Evolutionary conservation across 1,140 invertebrate species (phyloP).

Genomic region (Papilio glaucus): DNA sequence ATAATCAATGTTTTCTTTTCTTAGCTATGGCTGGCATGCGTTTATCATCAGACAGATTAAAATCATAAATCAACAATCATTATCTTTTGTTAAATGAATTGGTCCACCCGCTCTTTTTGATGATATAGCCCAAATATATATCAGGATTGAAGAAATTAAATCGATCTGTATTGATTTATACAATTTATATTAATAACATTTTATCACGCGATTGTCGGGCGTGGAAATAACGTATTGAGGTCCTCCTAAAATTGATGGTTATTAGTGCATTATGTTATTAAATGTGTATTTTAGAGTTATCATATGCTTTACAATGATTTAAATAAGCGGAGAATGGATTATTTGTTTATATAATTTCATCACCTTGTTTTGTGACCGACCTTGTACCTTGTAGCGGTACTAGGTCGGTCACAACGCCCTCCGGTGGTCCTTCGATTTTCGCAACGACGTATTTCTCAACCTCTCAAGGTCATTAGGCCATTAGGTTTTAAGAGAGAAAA

Average conservation of each 20-base stretch:
- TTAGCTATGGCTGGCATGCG: background rate
- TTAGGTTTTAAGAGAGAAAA: background rate
- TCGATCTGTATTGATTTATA: constrained; percentile 28
- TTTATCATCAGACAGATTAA: constrained; percentile 28
- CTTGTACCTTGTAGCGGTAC: too few species aligned
- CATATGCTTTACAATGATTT: background rate
- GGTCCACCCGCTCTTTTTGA: constrained; percentile 50
- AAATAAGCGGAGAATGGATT: background rate
- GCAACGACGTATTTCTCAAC: too few species aligned
- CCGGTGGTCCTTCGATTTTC: too few species aligned
- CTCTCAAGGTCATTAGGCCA: too few species aligned
- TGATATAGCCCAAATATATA: constrained; percentile 67
- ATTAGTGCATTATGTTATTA: too few species aligned
- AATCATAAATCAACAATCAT: constrained; percentile 46
- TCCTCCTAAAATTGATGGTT: constrained; percentile 21
- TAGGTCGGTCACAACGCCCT: too few species aligned
- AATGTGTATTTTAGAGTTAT: constrained; percentile 20
- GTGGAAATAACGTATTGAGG: constrained; percentile 17
- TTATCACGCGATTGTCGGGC: constrained; percentile 33
- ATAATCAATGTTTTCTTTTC: background rate
- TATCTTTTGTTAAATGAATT: constrained; percentile 50
- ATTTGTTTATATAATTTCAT: background rate
- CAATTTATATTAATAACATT: constrained; percentile 28
- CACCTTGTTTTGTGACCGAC: too few species aligned
- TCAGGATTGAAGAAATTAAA: constrained; percentile 56